Conservation (phyloP, 1,140 invertebrate genomes). For the Aphelinus certus region DNA sequence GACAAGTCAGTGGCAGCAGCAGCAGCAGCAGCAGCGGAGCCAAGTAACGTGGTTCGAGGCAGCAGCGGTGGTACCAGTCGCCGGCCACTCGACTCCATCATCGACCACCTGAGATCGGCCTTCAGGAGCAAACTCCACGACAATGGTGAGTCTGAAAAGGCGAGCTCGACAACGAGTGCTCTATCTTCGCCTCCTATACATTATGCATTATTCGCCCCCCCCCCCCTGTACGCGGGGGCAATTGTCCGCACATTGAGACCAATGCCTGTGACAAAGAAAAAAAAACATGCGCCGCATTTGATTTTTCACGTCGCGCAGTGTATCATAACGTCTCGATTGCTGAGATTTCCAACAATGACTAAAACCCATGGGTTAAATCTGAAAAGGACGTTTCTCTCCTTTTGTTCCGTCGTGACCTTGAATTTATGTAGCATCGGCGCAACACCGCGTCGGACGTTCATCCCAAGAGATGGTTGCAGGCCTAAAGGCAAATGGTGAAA, state of each 20-base stretch:
- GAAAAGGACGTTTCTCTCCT: too few species aligned
- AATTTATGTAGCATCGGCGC: too few species aligned
- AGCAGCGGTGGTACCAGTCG: conserved; percentile 49
- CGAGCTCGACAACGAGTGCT: too few species aligned
- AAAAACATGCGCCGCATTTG: not conserved
- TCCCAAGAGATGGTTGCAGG: too few species aligned
- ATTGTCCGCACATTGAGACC: not conserved
- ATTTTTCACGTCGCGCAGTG: not conserved
- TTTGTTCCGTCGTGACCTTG: too few species aligned
- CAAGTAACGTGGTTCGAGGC: conserved; percentile 25
- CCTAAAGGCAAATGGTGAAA: too few species aligned
- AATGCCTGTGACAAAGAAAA: not conserved
- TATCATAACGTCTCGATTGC: not conserved
- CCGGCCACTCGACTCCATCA: conserved; percentile 56
- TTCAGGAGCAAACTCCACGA: conserved; percentile 51
- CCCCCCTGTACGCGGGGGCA: too few species aligned
- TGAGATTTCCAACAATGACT: too few species aligned
- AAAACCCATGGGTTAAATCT: too few species aligned
- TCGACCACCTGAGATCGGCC: conserved; percentile 54
- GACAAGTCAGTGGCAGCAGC: conserved; percentile 44
- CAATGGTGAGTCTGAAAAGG: conserved; percentile 26
- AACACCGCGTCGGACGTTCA: too few species aligned
- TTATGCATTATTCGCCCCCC: too few species aligned
- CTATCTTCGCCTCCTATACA: too few species aligned
- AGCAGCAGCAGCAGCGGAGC: conserved; percentile 47